phyloP scores from a whole-genome alignment of 37 sponge, comb jelly and placozoan species.

The Hexactinellida sp. region DNA sequence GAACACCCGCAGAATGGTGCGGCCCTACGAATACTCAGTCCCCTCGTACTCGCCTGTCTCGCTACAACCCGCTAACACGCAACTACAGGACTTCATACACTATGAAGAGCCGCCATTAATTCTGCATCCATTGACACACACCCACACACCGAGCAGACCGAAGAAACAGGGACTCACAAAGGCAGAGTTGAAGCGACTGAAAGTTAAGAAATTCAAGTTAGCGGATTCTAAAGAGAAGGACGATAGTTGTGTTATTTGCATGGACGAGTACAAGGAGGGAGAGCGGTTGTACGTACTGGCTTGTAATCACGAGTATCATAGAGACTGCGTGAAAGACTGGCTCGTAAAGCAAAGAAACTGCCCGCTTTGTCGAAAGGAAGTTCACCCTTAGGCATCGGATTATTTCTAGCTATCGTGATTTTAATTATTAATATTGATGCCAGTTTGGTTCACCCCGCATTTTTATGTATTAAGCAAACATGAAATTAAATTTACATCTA shows the following conservation, averaged over 20 bases:
- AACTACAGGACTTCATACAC: not conserved
- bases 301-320: not conserved
- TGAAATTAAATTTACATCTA: not conserved
- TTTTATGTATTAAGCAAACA: conserved; percentile 5
- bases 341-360: conserved; percentile 1
- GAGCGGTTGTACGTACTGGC: not conserved
- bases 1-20: not conserved
- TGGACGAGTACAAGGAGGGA: conserved; percentile 5
- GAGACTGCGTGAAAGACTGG: conserved; percentile 15
- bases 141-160: not conserved
- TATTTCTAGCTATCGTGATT: not conserved
- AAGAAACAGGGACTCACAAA: not conserved
- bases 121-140: not conserved
- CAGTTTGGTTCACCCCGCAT: not conserved
- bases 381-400: not conserved
- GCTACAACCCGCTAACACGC: not conserved
- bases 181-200: not conserved
- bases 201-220: not conserved
- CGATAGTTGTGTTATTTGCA: not conserved
- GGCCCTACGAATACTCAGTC: not conserved
- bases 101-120: not conserved
- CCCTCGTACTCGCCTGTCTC: not conserved
- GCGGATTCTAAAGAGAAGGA: not conserved
- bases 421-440: not conserved
- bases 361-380: not conserved